These are phyloP conservation scores for Pampusana beccarii DNA, from an alignment of 2,113 vertebrate species.

Conservation along the genomic window DNA sequence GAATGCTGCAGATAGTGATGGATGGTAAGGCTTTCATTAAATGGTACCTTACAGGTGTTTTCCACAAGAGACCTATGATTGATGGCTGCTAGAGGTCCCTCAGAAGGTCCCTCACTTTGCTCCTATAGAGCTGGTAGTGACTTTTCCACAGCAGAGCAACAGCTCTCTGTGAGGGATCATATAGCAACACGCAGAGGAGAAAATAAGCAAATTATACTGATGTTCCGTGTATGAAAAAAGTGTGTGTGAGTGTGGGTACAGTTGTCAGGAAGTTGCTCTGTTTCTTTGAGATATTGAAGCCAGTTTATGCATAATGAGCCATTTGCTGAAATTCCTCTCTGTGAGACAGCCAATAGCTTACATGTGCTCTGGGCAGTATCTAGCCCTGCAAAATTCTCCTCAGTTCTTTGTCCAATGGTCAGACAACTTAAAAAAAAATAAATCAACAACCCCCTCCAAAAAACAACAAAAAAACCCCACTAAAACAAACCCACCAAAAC, in stretches of 20 bases:
- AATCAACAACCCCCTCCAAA: too few species aligned
- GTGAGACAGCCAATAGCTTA: background rate
- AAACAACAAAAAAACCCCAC: too few species aligned
- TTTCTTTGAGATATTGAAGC: background rate
- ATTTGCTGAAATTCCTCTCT: background rate
- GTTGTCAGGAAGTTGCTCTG: background rate
- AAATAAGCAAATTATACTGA: background rate
- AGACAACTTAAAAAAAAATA: background rate
- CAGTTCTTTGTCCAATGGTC: background rate
- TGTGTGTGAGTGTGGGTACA: background rate
- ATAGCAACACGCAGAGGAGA: background rate
- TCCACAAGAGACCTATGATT: background rate
- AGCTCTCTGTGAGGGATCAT: background rate
- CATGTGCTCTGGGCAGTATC: background rate
- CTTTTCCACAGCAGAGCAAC: background rate
- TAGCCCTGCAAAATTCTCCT: background rate
- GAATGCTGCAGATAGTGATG: conserved; percentile 96
- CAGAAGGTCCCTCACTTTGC: background rate
- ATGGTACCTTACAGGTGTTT: background rate
- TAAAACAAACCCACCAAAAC: too few species aligned
- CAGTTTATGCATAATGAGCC: background rate
- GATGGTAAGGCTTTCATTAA: conserved; percentile 83
- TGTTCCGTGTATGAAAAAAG: background rate
- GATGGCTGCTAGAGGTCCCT: background rate
- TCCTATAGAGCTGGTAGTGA: background rate